Evolutionary conservation across 2,888 invertebrate genomes (phyloP).

Genomic region (Rhabditoides inermis): DNA sequence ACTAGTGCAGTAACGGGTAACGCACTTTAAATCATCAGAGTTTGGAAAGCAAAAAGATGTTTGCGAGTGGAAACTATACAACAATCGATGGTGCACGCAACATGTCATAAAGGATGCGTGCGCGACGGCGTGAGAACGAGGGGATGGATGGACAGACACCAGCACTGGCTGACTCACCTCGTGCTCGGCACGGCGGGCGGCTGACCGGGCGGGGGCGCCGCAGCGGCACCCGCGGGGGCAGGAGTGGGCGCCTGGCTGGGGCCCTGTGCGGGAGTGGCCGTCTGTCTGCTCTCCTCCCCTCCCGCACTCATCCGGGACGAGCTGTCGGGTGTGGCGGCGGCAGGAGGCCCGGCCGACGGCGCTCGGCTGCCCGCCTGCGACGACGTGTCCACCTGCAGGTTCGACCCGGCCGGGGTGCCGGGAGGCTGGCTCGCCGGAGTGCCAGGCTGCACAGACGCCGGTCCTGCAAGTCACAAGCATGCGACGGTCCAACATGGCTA

Average conservation of each 20-base stretch:
- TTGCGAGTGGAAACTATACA: no score
- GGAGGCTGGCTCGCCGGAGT: conserved; percentile 12
- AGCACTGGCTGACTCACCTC: no score
- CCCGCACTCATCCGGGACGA: conserved; percentile 21
- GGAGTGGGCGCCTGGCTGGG: conserved; percentile 8
- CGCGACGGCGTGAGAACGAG: no score
- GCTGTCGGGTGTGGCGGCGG: conserved; percentile 28
- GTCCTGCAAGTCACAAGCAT: no score
- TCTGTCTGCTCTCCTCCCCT: conserved; percentile 14
- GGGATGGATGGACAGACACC: no score
- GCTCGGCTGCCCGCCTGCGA: conserved; percentile 24
- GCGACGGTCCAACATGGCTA: no score
- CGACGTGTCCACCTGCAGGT: conserved; percentile 2
- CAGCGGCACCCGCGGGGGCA: background rate
- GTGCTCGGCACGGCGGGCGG: conserved; percentile 4
- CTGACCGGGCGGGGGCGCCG: conserved; percentile 1
- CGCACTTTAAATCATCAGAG: no score
- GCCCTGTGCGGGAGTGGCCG: conserved; percentile 8
- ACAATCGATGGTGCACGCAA: no score
- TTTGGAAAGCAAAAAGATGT: no score
- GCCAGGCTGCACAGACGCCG: conserved; percentile 25
- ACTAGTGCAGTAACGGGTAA: no score
- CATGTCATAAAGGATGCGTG: no score
- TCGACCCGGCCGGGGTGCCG: background rate
- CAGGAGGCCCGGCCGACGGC: conserved; percentile 22